Base-by-base conservation (phyloP, 1,140 invertebrate species). In the Melanaphis sacchari region DNA sequence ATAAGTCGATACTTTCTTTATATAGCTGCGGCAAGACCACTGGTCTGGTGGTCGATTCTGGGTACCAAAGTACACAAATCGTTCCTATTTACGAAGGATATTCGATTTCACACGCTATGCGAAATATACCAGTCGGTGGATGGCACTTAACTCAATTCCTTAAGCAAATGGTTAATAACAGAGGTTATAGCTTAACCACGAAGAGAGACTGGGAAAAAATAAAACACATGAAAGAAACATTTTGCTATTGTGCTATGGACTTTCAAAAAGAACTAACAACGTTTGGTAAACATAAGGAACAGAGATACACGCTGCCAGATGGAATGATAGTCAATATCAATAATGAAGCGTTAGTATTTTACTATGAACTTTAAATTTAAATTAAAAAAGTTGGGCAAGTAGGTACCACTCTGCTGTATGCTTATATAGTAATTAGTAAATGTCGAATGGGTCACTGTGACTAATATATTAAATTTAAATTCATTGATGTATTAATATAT, bases 61-160 rank as follows among this genome's bases (percentile, higher is more conserved):
- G 91, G 9, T 85, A 93, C 76, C 24, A 84, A 0, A 26, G 15
- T 36, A 93, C 91, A 26, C n/a, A 49, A 22, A 18, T 82, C 9
- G 81, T 93, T 38, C 91, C 91, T 24, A 31, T 93, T 31, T 84
- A 93, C 46, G 81, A 85, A 31, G 91, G 81, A 9, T 84, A 38
- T 38, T 26, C 46, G 1, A 22, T 93, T 2, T 6, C 9, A 26
- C 36, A 85, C 15, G 91, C 81, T 2, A 18, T 93, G 1, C 36
- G 91, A 24, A 54, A 0, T 24, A 38, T 93, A 18, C 91, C 91
- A 26, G 15, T 93, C 6, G 91, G 91, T 2, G 91, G 91, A 66
- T 52, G 46, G 46, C 91, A 93, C n/a, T 49, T 93, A 9, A 93
- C 81, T 9, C n/a, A 40, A 6, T 93, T 31, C 11, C 7, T 93